Percentiles rank a stretch among this genome's conserved stretches.
Evolutionary conservation across 1,140 invertebrate species (phyloP).

Genomic region (Scaptodrosophila lebanonensis): DNA sequence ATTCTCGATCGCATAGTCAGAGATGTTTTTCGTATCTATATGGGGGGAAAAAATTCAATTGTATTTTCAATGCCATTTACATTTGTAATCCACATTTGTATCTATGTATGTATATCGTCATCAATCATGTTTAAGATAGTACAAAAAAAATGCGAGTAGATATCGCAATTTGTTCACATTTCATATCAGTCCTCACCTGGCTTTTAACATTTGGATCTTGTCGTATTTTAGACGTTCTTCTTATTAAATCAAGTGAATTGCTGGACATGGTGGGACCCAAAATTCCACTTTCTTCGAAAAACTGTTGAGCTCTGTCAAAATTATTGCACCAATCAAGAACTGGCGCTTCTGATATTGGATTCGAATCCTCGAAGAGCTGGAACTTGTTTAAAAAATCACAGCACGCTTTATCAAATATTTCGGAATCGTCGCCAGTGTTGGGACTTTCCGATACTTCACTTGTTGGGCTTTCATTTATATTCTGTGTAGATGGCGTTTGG

Average conservation of each 20-base stretch:
- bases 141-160: not conserved
- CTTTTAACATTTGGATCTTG: conserved; percentile 33
- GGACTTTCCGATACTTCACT: too few relatives aligned
- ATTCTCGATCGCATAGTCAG: conserved; percentile 18
- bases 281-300: conserved; percentile 42
- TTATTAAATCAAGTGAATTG: conserved; percentile 7
- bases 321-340: not conserved
- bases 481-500: too few relatives aligned
- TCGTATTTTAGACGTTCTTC: conserved; percentile 38
- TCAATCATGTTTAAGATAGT: not conserved
- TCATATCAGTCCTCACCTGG: conserved; percentile 17
- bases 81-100: not conserved
- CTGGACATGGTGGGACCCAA: conserved; percentile 27
- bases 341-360: not conserved
- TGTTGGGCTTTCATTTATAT: too few relatives aligned
- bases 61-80: not conserved
- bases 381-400: conserved; percentile 13
- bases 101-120: too few relatives aligned
- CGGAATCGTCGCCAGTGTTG: too few relatives aligned
- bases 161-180: not conserved
- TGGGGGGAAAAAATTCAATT: not conserved
- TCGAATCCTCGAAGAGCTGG: not conserved
- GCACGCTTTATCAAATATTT: conserved; percentile 24
- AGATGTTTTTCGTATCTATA: conserved; percentile 33
- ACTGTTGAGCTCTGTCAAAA: conserved; percentile 29